A percentile compares a stretch with the other conserved stretches of the same genome.
These are phyloP conservation scores for Alviniconcha strummeri DNA, from an alignment of 2,888 invertebrate genomes.

Conservation along the genomic window DNA sequence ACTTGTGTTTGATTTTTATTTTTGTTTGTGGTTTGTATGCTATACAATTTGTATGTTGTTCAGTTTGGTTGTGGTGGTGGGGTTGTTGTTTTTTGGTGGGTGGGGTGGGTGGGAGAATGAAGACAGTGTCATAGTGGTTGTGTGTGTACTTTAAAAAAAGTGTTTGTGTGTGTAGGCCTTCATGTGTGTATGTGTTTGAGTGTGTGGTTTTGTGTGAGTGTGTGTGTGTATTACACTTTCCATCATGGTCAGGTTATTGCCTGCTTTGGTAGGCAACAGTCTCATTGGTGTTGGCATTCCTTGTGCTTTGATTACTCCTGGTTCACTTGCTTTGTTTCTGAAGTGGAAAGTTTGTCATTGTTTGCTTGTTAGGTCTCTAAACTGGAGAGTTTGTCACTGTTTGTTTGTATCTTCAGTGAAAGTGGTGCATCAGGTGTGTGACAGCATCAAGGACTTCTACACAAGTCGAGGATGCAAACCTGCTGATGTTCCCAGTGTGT, in stretches of 20 bases:
- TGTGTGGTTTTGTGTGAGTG: background rate
- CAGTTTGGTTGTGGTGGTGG: background rate
- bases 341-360: no score
- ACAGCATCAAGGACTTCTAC: conserved; percentile 29
- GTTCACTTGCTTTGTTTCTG: no score
- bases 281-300: no score
- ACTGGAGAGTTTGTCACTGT: no score
- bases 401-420: conserved; percentile 20
- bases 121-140: background rate
- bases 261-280: no score
- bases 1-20: background rate
- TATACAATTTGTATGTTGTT: background rate
- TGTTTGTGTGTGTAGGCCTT: background rate
- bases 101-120: background rate
- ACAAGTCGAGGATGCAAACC: conserved; percentile 5
- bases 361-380: no score
- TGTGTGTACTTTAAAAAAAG: no score
- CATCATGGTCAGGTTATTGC: background rate
- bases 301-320: no score
- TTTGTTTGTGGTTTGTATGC: background rate
- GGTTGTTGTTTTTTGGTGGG: background rate
- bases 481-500: conserved; percentile 25
- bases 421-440: conserved; percentile 23
- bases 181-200: background rate
- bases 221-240: background rate